phyloP scores from a whole-genome alignment of 2,888 invertebrate genomes.

The Eumerus sabulonum region DNA sequence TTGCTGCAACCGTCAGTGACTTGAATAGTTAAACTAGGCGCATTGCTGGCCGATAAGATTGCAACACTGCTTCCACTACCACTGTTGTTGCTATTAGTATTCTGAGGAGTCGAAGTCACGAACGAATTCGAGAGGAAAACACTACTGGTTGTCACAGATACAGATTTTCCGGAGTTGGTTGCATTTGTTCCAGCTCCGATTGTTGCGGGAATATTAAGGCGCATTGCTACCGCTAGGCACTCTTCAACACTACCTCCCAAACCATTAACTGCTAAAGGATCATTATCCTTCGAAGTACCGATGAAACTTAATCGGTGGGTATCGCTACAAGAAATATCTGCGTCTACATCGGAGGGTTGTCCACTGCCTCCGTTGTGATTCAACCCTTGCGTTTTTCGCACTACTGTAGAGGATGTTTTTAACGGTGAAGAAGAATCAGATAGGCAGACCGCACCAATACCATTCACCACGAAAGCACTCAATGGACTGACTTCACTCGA shows the following conservation, averaged over 20 bases:
- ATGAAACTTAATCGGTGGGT: constrained; percentile 28
- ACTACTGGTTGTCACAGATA: constrained; percentile 72
- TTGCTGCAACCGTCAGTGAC: constrained; percentile 74
- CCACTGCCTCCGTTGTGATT: constrained; percentile 9
- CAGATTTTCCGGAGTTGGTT: constrained; percentile 56
- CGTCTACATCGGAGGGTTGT: constrained; percentile 22
- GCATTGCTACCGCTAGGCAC: constrained; percentile 72
- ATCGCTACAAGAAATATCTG: too few relatives aligned
- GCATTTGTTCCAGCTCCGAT: constrained; percentile 69
- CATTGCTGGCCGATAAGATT: constrained; percentile 70
- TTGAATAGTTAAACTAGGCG: constrained; percentile 78
- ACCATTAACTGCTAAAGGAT: constrained; percentile 34
- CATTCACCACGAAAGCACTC: constrained; percentile 74
- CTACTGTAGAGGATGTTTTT: constrained; percentile 41
- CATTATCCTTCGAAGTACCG: constrained; percentile 45
- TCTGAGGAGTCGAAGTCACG: constrained; percentile 30
- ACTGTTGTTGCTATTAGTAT: constrained; percentile 45
- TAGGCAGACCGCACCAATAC: constrained; percentile 49
- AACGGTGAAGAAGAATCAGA: constrained; percentile 28
- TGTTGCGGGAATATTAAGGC: constrained; percentile 76
- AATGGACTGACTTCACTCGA: constrained; percentile 73
- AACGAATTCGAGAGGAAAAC: constrained; percentile 73
- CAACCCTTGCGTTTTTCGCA: constrained; percentile 36
- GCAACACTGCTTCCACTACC: constrained; percentile 67
- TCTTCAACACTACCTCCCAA: constrained; percentile 51